Evolutionary conservation across 2,113 vertebrate species (phyloP).

Genomic region (Daphoenositta chrysoptera): DNA sequence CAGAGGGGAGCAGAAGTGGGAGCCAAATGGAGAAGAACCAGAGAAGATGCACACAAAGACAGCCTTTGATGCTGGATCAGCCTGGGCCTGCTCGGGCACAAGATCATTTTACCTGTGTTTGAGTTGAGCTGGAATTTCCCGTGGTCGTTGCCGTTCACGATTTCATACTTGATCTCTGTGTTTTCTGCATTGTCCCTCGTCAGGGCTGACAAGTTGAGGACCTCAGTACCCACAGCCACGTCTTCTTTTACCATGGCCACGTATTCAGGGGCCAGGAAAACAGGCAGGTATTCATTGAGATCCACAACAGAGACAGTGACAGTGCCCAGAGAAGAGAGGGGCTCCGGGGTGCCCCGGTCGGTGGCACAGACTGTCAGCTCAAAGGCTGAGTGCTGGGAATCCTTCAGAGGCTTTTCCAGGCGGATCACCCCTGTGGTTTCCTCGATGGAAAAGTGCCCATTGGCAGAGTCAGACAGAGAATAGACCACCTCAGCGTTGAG

Average conservation of each 20-base stretch:
- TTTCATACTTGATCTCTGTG: conserved; percentile 75
- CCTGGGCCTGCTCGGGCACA: neutral
- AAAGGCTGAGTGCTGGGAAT: conserved; percentile 70
- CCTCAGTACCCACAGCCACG: conserved; percentile 72
- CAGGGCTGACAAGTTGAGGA: conserved; percentile 81
- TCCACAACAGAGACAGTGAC: conserved; percentile 87
- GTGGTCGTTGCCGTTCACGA: conserved; percentile 86
- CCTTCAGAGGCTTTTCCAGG: conserved; percentile 83
- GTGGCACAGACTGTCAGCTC: conserved; percentile 89
- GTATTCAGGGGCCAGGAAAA: conserved; percentile 86
- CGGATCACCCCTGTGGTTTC: conserved; percentile 88
- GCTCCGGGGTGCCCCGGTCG: conserved; percentile 81
- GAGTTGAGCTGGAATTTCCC: conserved; percentile 82
- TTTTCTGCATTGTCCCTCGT: conserved; percentile 73
- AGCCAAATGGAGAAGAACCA: neutral
- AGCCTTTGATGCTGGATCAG: neutral
- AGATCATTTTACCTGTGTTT: conserved; percentile 77
- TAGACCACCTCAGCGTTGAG: conserved; percentile 90
- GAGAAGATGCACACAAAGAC: neutral
- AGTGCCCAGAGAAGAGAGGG: conserved; percentile 80
- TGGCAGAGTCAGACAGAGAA: conserved; percentile 80
- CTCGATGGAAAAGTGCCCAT: conserved; percentile 89
- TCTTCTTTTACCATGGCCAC: conserved; percentile 82
- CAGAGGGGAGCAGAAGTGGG: neutral
- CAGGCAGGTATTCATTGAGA: conserved; percentile 86